Percentiles rank a stretch among this genome's conserved stretches.
These are phyloP conservation scores for Diceros bicornis DNA, from an alignment of 2,797 vertebrate genomes.

Conservation along the genomic window DNA sequence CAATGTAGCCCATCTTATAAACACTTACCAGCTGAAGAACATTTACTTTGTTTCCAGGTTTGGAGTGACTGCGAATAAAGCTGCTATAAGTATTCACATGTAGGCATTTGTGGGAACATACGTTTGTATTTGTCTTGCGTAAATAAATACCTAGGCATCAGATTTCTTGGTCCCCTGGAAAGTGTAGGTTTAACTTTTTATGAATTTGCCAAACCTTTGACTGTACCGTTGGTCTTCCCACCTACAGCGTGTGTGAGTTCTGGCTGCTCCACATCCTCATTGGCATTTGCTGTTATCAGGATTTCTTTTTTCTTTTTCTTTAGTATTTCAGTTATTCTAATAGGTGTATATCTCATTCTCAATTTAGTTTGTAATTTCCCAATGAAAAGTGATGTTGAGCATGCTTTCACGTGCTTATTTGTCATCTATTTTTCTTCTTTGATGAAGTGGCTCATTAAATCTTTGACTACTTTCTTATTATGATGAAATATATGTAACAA, in stretches of 20 bases:
- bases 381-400: too few species aligned
- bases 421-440: too few species aligned
- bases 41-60: background rate
- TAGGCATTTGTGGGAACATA: background rate
- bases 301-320: too few species aligned
- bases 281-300: background rate
- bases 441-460: background rate
- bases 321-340: background rate
- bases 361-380: background rate
- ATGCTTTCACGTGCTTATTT: background rate
- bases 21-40: background rate
- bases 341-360: background rate
- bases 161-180: too few species aligned
- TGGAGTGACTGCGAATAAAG: background rate
- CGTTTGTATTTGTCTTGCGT: background rate
- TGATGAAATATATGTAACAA: too few species aligned
- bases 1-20: too few species aligned
- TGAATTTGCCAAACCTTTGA: too few species aligned
- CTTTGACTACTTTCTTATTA: background rate
- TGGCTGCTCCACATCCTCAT: background rate
- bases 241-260: too few species aligned
- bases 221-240: too few species aligned
- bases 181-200: too few species aligned
- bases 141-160: too few species aligned
- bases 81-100: background rate